phyloP scores from a whole-genome alignment of 2,113 vertebrate genomes.

The Siniperca chuatsi region DNA sequence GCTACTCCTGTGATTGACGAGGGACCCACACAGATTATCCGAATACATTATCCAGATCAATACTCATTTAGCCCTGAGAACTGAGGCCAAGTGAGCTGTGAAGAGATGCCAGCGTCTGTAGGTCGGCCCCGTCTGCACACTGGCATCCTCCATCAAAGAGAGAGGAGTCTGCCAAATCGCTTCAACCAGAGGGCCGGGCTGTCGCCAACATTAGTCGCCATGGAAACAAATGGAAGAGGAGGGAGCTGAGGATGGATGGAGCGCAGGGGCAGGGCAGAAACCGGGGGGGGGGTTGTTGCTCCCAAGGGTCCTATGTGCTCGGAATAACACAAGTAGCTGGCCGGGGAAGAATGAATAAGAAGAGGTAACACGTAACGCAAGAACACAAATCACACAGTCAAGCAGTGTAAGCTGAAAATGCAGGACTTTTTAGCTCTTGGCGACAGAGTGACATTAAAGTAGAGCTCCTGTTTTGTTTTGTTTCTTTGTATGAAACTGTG shows the following conservation, averaged over 20 bases:
- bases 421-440: not conserved
- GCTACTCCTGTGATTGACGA: slow-evolving; percentile 60
- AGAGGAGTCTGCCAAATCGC: slow-evolving; percentile 64
- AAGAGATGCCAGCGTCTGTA: slow-evolving; percentile 65
- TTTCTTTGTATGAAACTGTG: not conserved
- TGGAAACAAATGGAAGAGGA: slow-evolving; percentile 78
- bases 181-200: slow-evolving; percentile 64
- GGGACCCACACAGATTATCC: slow-evolving; percentile 65
- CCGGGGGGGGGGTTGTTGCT: not conserved
- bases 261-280: slow-evolving; percentile 62
- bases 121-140: slow-evolving; percentile 54
- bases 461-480: not conserved
- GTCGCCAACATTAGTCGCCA: slow-evolving; percentile 76
- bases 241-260: slow-evolving; percentile 63
- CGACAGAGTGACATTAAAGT: not conserved
- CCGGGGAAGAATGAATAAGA: slow-evolving; percentile 50
- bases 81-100: slow-evolving; percentile 57
- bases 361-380: slow-evolving; percentile 49
- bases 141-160: slow-evolving; percentile 75
- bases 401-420: not conserved
- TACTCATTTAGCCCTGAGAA: slow-evolving; percentile 67
- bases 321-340: slow-evolving; percentile 71
- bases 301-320: slow-evolving; percentile 74
- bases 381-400: slow-evolving; percentile 47
- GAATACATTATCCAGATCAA: slow-evolving; percentile 79